phyloP scores from a whole-genome alignment of 2,113 vertebrate genomes.

The Mormoops blainvillei region DNA sequence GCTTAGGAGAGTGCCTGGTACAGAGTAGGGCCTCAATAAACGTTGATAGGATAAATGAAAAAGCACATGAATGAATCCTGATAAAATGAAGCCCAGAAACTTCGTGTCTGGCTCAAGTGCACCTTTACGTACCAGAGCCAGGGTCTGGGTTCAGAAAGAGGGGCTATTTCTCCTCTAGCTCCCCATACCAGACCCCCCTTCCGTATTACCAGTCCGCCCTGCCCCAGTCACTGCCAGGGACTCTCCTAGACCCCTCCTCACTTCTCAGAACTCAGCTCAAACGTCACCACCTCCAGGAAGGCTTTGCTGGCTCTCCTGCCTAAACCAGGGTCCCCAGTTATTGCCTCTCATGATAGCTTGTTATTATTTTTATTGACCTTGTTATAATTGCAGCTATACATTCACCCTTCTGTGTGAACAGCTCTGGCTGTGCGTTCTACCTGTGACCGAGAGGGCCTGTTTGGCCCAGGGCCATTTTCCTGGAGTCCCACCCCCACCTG shows the following conservation, averaged over 20 bases:
- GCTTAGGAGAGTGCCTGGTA: background rate
- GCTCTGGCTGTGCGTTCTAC: background rate
- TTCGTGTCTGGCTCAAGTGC: background rate
- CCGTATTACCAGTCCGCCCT: background rate
- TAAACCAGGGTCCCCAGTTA: background rate
- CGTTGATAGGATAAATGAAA: background rate
- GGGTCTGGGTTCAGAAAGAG: background rate
- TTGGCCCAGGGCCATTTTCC: background rate
- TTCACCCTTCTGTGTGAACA: fast-evolving
- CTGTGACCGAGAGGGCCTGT: fast-evolving
- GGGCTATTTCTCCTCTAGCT: background rate
- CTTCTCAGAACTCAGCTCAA: background rate
- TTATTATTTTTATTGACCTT: background rate
- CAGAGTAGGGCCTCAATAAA: background rate
- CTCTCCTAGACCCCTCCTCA: background rate
- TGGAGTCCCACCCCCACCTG: background rate
- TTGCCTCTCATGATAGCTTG: background rate
- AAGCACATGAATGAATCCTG: no score
- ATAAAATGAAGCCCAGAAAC: background rate
- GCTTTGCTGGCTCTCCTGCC: background rate
- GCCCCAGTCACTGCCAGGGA: background rate
- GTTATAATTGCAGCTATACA: no score
- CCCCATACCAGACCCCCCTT: background rate
- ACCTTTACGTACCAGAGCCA: background rate
- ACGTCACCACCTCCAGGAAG: background rate